Evolutionary conservation across 2,113 vertebrate genomes (phyloP), one percentile per base, ranked within the genome.

Genomic region (Tautogolabrus adspersus): DNA sequence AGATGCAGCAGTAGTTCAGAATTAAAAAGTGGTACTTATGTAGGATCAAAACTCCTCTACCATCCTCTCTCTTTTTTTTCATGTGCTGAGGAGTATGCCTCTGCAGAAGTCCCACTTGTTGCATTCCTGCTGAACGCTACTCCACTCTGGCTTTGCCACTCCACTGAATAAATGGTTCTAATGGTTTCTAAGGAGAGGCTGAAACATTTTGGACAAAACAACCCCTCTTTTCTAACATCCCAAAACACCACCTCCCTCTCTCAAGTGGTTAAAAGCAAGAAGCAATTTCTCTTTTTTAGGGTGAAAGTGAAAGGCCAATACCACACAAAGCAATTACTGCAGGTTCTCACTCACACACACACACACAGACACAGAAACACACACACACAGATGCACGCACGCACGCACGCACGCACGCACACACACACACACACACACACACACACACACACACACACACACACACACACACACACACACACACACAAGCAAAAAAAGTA

Each of bases 221-320:
- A 8, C 22, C 10, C 70, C 23, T 18, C 69, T 55, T 19, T 18
- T 57, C 58, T 64, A 66, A 74, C 60, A 18, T 73, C 65, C 51
- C 63, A 37, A 42, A 52, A 66, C 57, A 55, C 51, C 66, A 46
- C 61, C 40, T 54, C 59, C 62, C 40, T n/a, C 69, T 88, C 52
- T 83, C 62, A 40, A 60, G 74, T 84, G 81, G 79, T 69, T 80
- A 73, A 89, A 85, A 83, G 75, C 77, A 83, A 83, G 69, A 87
- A 84, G 82, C 75, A 84, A 81, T 88, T 86, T 77, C 76, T 89
- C 56, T 56, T 83, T 81, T 86, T 87, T 79, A 77, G 72, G 85
- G 61, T 76, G 68, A 80, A 77, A 87, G 80, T 84, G 72, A 77
- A 84, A 82, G 81, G 61, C 75, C 84, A 84, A 77, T 78, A 38